Conservation (phyloP, 2,888 invertebrate genomes). For the Torymus auratus region DNA sequence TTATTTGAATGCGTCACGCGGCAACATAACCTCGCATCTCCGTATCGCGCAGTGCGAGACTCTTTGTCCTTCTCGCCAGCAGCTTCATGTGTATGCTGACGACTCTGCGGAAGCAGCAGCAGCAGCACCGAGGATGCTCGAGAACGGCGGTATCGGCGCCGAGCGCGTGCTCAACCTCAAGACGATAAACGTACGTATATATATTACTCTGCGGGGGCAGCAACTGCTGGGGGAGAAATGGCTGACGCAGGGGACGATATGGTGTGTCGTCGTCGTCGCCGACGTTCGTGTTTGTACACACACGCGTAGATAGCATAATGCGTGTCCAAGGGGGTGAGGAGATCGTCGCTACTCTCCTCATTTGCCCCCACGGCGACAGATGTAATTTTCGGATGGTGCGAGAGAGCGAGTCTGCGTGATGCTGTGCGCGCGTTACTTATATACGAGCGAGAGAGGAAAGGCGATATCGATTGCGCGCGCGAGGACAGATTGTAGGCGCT, state of each 20-base stretch:
- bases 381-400: neutral
- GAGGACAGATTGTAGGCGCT: too few species aligned
- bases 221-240: too few species aligned
- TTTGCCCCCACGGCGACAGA: neutral
- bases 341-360: too few species aligned
- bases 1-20: slow-evolving; percentile 52
- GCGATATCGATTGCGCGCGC: neutral
- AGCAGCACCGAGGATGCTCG: slow-evolving; percentile 36
- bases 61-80: too few species aligned
- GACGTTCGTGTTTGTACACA: too few species aligned
- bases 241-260: too few species aligned
- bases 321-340: too few species aligned
- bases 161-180: slow-evolving; percentile 52
- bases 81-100: too few species aligned
- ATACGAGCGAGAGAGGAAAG: neutral
- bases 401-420: neutral
- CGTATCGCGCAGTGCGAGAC: too few species aligned
- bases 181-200: slow-evolving; percentile 41
- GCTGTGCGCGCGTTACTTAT: neutral
- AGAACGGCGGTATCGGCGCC: slow-evolving; percentile 39
- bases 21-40: slow-evolving; percentile 40
- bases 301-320: too few species aligned
- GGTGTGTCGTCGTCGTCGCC: too few species aligned
- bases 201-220: neutral
- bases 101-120: too few species aligned